phyloP scores from a whole-genome alignment of 2,888 invertebrate genomes.

The Synanthedon formicaeformis region DNA sequence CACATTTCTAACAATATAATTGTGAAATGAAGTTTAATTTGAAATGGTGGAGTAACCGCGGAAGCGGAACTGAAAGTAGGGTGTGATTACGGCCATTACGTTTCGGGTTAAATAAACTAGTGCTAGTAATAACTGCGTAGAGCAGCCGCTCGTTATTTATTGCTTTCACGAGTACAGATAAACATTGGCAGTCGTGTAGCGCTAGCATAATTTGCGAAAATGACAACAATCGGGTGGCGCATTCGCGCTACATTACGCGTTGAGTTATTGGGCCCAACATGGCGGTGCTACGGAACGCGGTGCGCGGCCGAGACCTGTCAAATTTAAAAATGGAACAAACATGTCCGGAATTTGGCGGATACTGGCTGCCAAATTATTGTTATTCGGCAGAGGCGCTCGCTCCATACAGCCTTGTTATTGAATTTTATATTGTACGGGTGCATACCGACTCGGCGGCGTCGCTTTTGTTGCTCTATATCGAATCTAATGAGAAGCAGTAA shows the following conservation, averaged over 20 bases:
- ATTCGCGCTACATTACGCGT: conserved; percentile 56
- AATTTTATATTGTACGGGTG: conserved; percentile 43
- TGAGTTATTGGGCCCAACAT: conserved; percentile 32
- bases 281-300: conserved; percentile 13
- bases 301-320: conserved; percentile 50
- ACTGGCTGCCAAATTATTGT: conserved; percentile 65
- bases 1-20: too few species aligned
- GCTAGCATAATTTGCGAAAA: conserved; percentile 62
- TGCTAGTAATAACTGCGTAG: conserved; percentile 40
- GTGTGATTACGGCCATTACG: conserved; percentile 2
- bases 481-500: conserved; percentile 10
- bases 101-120: conserved; percentile 18
- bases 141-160: conserved; percentile 46
- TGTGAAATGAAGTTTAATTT: conserved; percentile 1
- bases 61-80: not conserved
- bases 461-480: conserved; percentile 35
- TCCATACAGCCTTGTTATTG: conserved; percentile 52
- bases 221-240: conserved; percentile 57
- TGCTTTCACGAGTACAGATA: conserved; percentile 54
- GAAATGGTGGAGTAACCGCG: not conserved
- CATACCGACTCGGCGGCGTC: conserved; percentile 19
- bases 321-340: conserved; percentile 67
- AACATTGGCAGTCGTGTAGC: conserved; percentile 56
- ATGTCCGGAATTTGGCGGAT: conserved; percentile 60
- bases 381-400: conserved; percentile 46